A percentile compares a stretch with the other conserved stretches of the same genome.
These are phyloP conservation scores for Drosophila lini DNA, from an alignment of 1,140 invertebrate genomes.

Conservation along the genomic window DNA sequence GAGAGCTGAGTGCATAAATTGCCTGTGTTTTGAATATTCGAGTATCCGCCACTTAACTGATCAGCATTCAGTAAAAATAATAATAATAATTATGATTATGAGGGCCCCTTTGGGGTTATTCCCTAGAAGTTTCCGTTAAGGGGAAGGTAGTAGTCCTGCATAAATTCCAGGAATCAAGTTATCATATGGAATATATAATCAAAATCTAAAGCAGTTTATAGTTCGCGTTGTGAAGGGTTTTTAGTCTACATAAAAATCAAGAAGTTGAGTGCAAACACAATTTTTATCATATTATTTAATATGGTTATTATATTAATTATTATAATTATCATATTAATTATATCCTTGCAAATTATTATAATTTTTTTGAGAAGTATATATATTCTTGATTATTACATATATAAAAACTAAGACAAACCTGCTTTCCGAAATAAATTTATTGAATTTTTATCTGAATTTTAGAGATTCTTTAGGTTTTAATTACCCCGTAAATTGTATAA, in stretches of 20 bases:
- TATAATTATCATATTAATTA: no score
- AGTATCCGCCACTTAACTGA: constrained; percentile 12
- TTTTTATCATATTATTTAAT: no score
- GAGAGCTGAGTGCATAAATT: constrained; percentile 20
- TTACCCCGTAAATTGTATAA: no score
- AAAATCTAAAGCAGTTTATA: not conserved
- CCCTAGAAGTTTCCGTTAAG: not conserved
- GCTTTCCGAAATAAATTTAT: no score
- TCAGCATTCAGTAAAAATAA: constrained; percentile 10
- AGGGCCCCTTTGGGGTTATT: not conserved
- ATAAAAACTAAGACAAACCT: no score
- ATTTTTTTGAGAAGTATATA: no score
- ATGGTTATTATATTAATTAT: no score
- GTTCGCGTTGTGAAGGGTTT: not conserved
- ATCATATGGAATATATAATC: not conserved
- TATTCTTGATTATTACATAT: no score
- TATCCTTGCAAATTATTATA: no score
- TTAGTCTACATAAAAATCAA: not conserved
- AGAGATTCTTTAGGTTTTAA: no score
- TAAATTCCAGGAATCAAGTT: not conserved
- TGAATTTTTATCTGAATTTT: no score
- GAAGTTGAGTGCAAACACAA: not conserved
- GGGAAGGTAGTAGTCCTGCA: no score
- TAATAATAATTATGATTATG: not conserved
- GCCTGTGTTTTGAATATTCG: constrained; percentile 1